Evolutionary conservation across 1,140 invertebrate species (phyloP).

Genomic region (Heliconius melpomene): DNA sequence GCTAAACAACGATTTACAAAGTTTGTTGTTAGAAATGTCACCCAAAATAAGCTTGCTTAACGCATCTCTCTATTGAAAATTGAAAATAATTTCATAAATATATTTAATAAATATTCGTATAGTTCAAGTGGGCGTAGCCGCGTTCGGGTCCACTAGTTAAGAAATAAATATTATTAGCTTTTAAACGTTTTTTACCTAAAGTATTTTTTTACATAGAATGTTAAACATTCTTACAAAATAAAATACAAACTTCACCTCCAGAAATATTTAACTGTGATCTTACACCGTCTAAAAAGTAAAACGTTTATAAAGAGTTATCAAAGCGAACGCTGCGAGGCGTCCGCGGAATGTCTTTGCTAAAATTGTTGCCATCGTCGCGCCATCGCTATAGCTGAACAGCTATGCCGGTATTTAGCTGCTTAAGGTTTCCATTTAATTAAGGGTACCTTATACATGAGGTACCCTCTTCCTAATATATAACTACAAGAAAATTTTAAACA

Average conservation of each 20-base stretch:
- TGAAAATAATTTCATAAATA: too few relatives aligned
- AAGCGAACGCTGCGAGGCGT: conserved; percentile 53
- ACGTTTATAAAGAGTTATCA: conserved; percentile 69
- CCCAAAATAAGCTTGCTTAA: too few relatives aligned
- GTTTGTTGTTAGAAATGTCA: too few relatives aligned
- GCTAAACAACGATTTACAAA: too few relatives aligned
- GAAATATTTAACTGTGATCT: conserved; percentile 32
- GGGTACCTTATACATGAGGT: conserved; percentile 36
- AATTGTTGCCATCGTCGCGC: conserved; percentile 64
- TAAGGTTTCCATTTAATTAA: conserved; percentile 44
- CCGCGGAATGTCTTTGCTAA: conserved; percentile 72
- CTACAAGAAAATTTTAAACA: not conserved
- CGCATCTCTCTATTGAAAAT: too few relatives aligned
- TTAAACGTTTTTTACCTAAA: too few relatives aligned
- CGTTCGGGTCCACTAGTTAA: too few relatives aligned
- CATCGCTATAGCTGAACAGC: conserved; percentile 58
- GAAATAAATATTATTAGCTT: too few relatives aligned
- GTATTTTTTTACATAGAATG: not conserved
- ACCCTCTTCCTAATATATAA: not conserved
- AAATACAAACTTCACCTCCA: not conserved
- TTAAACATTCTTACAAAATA: not conserved
- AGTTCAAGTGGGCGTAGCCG: too few relatives aligned
- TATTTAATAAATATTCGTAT: too few relatives aligned
- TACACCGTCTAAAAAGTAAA: conserved; percentile 46
- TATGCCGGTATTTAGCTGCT: conserved; percentile 56